A percentile compares a stretch with the other conserved stretches of the same genome.
Conservation (phyloP, 53 echinoderm and acorn worm genomes). For the Holothuria scabra region DNA sequence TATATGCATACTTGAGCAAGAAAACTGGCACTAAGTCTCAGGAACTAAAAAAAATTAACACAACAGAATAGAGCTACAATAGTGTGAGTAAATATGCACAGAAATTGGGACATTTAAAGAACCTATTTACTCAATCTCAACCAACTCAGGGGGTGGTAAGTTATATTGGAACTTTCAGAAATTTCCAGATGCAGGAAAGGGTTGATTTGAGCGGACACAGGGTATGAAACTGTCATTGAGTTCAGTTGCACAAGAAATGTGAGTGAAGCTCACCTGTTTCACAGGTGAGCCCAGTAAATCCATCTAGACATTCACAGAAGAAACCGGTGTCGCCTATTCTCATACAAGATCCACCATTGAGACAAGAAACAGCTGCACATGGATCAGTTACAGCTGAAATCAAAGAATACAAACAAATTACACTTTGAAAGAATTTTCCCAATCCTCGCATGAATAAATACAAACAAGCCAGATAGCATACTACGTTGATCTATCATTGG, state of each 20-base stretch:
- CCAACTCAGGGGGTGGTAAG: not conserved
- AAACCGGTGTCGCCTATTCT: slow-evolving; percentile 33
- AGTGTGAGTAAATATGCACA: not conserved
- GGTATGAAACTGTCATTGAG: not conserved
- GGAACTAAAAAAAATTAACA: no score
- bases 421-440: no score
- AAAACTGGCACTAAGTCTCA: no score
- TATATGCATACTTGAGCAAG: no score
- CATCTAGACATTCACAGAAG: slow-evolving; percentile 56
- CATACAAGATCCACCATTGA: slow-evolving; percentile 54
- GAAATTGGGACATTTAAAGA: not conserved
- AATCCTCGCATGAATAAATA: no score
- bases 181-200: not conserved
- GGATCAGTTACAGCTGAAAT: slow-evolving; percentile 32
- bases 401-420: not conserved
- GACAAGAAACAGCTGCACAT: slow-evolving; percentile 46
- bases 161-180: not conserved
- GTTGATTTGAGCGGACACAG: not conserved
- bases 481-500: no score
- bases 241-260: no score
- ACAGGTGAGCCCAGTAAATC: slow-evolving; percentile 60
- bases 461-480: no score
- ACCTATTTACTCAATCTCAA: not conserved
- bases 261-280: slow-evolving; percentile 11
- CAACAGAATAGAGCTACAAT: no score